Evolutionary conservation across 1,140 invertebrate genomes (phyloP), one percentile per base, ranked within the genome.

Genomic region (Aphaenogaster floridana): DNA sequence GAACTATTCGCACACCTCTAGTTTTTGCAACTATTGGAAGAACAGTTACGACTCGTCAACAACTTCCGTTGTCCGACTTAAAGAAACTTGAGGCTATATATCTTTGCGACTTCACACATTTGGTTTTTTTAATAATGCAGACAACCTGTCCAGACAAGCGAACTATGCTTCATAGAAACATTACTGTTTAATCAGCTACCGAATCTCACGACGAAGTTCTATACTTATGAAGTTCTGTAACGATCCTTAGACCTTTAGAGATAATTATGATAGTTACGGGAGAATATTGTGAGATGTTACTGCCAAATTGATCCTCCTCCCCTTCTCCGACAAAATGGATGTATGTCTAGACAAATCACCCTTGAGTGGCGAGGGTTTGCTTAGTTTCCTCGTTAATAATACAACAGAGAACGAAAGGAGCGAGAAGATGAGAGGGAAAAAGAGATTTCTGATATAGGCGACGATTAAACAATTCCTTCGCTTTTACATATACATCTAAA

Each of bases 261-360:
- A 74, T 36, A 59, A 59, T 61, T 57, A n/a, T 69, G 89, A 88
- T 81, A 86, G 76, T 88, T 90, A 90, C 57, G 15, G 15, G 11
- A 52, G 21, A 83, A 80, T 64, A 85, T 78, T 88, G 63, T 81
- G 80, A 68, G 50, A 86, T 90, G 88, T 59, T 89, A 81, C 81
- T 86, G 63, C 63, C 71, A 88, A 85, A 85, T 28, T 7, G 63
- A 83, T 81, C 54, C 57, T 80, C 68, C 39, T 54, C 8, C 9
- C 8, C 15, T 71, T 72, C 21, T 80, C 36, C 36, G 13, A 79
- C 11, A 34, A 63, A 42, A 45, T 34, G 34, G 11, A 64, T 28
- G 15, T 54, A 21, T 4, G 50, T 69, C 36, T 81, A 45, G 48
- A 39, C 36, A 3, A 42, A 42, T 0, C 11, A 34, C 15, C 21